Evolutionary conservation across 1,140 invertebrate genomes (phyloP).

Genomic region (Brachystomella parvula): DNA sequence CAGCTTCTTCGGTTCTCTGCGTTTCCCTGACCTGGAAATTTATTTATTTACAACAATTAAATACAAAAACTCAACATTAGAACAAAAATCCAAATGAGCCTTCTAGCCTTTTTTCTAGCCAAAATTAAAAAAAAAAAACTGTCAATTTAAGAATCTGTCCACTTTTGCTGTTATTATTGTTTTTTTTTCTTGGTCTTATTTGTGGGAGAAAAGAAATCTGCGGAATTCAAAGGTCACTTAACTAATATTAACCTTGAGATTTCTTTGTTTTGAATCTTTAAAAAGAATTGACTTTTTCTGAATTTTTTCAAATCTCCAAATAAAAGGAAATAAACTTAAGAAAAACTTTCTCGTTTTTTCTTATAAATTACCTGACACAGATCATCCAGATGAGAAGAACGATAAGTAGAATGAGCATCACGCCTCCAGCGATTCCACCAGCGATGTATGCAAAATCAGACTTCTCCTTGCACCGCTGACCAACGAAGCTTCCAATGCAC

Average conservation of each 20-base stretch:
- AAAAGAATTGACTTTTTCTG: too few species aligned
- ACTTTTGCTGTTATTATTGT: too few species aligned
- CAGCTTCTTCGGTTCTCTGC: constrained; percentile 80
- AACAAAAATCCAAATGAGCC: background rate
- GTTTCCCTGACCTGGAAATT: constrained; percentile 57
- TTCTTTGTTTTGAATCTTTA: too few species aligned
- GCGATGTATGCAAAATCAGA: constrained; percentile 91
- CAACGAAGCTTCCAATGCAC: constrained; percentile 84
- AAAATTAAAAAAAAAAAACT: background rate
- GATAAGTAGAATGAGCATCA: constrained; percentile 83
- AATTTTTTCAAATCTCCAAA: too few species aligned
- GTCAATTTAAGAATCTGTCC: too few species aligned
- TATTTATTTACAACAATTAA: too few species aligned
- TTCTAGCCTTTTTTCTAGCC: background rate
- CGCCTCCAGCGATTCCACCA: constrained; percentile 80
- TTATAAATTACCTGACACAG: constrained; percentile 64
- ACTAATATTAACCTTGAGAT: too few species aligned
- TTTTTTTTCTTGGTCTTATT: too few species aligned
- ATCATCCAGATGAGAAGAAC: constrained; percentile 95
- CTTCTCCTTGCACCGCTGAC: constrained; percentile 79
- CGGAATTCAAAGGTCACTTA: too few species aligned
- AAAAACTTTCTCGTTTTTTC: too few species aligned
- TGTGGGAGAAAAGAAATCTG: too few species aligned
- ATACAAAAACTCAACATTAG: constrained; percentile 1
- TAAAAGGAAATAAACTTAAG: too few species aligned